Evolutionary conservation across 1,140 invertebrate species (phyloP).

Genomic region (Pararge aegeria): DNA sequence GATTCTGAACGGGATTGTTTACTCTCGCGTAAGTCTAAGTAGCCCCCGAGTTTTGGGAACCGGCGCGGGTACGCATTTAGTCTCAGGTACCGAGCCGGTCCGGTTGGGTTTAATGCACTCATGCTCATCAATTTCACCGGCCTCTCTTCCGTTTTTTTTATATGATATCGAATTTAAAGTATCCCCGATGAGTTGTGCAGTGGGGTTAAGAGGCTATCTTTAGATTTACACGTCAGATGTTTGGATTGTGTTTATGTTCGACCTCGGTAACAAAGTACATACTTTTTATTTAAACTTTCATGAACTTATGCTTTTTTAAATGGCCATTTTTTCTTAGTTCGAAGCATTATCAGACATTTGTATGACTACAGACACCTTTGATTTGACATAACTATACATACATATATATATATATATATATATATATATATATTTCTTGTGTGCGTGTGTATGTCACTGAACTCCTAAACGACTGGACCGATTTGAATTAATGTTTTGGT

Average conservation of each 20-base stretch:
- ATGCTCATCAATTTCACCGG: constrained; percentile 36
- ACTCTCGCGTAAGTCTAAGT: constrained; percentile 37
- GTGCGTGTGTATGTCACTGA: too few relatives aligned
- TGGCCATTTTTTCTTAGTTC: too few relatives aligned
- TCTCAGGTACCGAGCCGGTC: constrained; percentile 46
- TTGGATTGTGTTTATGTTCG: not conserved
- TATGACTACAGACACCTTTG: too few relatives aligned
- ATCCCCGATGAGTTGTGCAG: constrained; percentile 13
- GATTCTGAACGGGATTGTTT: constrained; percentile 34
- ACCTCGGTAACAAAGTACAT: not conserved
- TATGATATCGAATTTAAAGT: constrained; percentile 21
- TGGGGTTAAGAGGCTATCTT: constrained; percentile 18
- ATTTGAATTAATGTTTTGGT: too few relatives aligned
- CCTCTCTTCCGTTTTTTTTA: constrained; percentile 23
- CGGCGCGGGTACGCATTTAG: constrained; percentile 51
- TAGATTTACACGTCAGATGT: constrained; percentile 11
- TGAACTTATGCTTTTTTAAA: too few relatives aligned
- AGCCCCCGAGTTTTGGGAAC: constrained; percentile 35
- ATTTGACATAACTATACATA: too few relatives aligned
- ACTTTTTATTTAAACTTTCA: too few relatives aligned
- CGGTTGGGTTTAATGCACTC: constrained; percentile 53
- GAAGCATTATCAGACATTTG: too few relatives aligned
- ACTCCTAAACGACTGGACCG: too few relatives aligned
- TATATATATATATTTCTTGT: too few relatives aligned
- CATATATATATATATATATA: too few relatives aligned